Percentiles rank a stretch among this genome's conserved stretches.
phyloP scores from a whole-genome alignment of 2,113 vertebrate species.

The Neogale vison region DNA sequence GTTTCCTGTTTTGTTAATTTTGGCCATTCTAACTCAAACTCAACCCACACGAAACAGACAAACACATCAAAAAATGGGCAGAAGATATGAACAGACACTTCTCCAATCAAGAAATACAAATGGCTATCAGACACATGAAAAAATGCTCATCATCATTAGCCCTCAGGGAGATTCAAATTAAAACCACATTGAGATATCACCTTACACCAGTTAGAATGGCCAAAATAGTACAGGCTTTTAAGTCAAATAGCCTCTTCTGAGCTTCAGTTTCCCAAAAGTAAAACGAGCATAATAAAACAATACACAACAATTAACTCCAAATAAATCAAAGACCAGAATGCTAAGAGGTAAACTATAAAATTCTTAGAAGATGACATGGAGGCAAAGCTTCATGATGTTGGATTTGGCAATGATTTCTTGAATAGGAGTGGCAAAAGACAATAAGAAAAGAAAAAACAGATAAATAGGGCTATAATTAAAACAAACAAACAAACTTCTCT shows the following conservation, averaged over 20 bases:
- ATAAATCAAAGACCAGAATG: neutral
- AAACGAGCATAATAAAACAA: slow-evolving; percentile 3
- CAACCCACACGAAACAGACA: too few relatives aligned
- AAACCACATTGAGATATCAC: too few relatives aligned
- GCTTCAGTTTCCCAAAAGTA: neutral
- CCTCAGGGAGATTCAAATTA: too few relatives aligned
- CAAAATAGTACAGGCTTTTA: neutral
- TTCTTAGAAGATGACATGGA: neutral
- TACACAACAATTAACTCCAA: neutral
- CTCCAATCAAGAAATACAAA: too few relatives aligned
- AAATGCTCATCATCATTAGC: too few relatives aligned
- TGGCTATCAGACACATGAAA: too few relatives aligned
- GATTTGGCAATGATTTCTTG: neutral
- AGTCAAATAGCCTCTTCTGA: slow-evolving; percentile 12
- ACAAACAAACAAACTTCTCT: neutral
- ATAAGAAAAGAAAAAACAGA: neutral
- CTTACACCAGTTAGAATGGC: too few relatives aligned
- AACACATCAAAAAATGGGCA: too few relatives aligned
- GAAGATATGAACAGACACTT: too few relatives aligned
- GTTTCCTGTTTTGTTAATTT: too few relatives aligned
- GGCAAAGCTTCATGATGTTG: neutral
- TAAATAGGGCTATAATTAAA: neutral
- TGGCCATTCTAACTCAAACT: too few relatives aligned
- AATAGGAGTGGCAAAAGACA: neutral
- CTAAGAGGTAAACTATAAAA: neutral